Evolutionary conservation across 2,888 invertebrate genomes (phyloP), one percentile per base, ranked within the genome.

Genomic region (Schrankia costaestrigalis): DNA sequence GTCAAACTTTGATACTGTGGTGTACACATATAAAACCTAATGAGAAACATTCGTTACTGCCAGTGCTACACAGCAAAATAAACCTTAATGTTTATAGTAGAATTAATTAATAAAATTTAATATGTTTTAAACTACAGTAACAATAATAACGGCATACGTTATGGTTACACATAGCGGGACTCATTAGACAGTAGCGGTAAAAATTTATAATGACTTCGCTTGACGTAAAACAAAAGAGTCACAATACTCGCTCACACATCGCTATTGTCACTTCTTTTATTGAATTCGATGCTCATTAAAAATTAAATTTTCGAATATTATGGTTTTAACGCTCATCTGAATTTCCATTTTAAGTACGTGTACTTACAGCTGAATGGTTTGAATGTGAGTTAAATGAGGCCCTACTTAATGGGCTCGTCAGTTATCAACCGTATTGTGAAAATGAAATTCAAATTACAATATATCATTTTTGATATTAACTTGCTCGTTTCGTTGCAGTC

Each of bases 221-320:
- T 52, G 41, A 44, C 51, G 41, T 46, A 46, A 63, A 71, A 83
- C 82, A 83, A 84, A 78, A 69, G 76, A 52, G 38, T 47, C 74
- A 80, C 78, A 81, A 78, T 78, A 59, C 56, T 65, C 64, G 59
- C 57, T 65, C 79, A 79, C 77, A 81, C 69, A 78, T 11, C 70
- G 75, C 68, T 52, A 79, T 85, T 84, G 84, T 85, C 72, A 56
- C 56, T 46, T 63, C 69, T 73, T 75, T 81, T 82, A 83, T 78
- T 77, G 73, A 78, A 75, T 75, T 69, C 71, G 59, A 76, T 78
- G 76, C 82, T 86, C 83, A 82, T 86, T 85, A 84, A 83, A 78
- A 77, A 64, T 39, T 61, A 52, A 53, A 58, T 55, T 58, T 60
- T 54, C 41, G 39, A 57, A 58, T 52, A 55, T 46, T 36, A 48